A percentile compares a stretch with the other conserved stretches of the same genome.
phyloP scores from a whole-genome alignment of 2,113 vertebrate species.

The Indicator maculatus region DNA sequence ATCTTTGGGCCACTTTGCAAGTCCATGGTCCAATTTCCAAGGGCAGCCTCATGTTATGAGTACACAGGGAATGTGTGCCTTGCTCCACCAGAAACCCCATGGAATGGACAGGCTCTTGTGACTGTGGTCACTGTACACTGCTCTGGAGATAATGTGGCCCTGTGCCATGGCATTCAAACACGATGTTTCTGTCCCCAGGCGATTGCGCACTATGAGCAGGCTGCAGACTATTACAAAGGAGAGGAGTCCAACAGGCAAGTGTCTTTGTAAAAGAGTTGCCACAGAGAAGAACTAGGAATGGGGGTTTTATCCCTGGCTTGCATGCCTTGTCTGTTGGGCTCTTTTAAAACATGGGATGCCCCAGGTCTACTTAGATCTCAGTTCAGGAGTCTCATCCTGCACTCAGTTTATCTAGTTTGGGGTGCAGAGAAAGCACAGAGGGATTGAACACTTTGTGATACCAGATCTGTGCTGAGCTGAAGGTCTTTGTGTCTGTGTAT shows the following conservation, averaged over 20 bases:
- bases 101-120: background rate
- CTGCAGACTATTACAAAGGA: slow-evolving; percentile 98
- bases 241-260: slow-evolving; percentile 96
- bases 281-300: background rate
- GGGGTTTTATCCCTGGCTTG: background rate
- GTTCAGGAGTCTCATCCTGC: background rate
- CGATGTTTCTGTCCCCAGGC: slow-evolving; percentile 78
- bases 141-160: rapidly evolving
- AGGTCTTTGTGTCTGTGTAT: rapidly evolving
- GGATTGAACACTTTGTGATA: background rate
- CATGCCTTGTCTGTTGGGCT: background rate
- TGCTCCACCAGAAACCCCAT: background rate
- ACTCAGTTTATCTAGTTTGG: background rate
- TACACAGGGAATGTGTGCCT: background rate
- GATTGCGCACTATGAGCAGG: slow-evolving; percentile 97
- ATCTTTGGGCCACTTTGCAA: background rate
- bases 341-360: background rate
- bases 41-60: background rate
- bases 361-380: background rate
- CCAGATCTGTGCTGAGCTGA: background rate
- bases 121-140: background rate
- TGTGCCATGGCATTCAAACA: background rate
- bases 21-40: background rate
- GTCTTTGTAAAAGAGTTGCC: background rate
- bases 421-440: background rate